These are phyloP conservation scores for Bubalus kerabau DNA, from an alignment of 2,113 vertebrate genomes.

Conservation along the genomic window DNA sequence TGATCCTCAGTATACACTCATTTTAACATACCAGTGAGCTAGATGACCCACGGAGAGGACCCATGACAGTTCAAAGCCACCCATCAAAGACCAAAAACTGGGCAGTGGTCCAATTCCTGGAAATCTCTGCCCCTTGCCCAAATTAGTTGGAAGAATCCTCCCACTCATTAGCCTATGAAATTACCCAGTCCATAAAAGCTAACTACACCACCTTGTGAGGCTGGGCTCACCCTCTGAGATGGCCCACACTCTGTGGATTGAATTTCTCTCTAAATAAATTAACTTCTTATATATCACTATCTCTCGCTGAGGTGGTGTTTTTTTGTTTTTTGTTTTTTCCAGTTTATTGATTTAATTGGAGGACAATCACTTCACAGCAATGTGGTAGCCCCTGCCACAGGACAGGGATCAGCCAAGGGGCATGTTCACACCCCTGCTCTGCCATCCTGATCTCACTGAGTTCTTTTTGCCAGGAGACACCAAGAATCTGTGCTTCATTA, in stretches of 20 bases:
- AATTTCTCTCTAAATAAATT: background rate
- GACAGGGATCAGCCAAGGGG: background rate
- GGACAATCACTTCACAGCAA: background rate
- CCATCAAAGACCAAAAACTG: background rate
- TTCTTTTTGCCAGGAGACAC: background rate
- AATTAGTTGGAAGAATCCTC: background rate
- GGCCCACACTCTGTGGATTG: background rate
- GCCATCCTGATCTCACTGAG: background rate
- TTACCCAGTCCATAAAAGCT: background rate
- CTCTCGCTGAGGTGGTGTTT: background rate
- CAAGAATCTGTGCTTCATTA: background rate
- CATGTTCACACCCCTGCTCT: accelerated
- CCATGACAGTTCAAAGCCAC: background rate
- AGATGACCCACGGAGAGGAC: background rate
- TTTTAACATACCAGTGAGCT: background rate
- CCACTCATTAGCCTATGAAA: background rate
- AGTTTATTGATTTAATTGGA: background rate
- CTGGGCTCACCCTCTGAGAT: background rate
- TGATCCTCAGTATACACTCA: background rate
- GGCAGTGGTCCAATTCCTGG: background rate
- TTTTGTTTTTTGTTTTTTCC: background rate
- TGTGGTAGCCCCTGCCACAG: background rate
- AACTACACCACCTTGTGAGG: background rate
- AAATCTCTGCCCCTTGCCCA: background rate
- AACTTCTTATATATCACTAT: background rate